These are phyloP conservation scores for Meda fulgida DNA, from an alignment of 2,797 vertebrate species.

Conservation along the genomic window DNA sequence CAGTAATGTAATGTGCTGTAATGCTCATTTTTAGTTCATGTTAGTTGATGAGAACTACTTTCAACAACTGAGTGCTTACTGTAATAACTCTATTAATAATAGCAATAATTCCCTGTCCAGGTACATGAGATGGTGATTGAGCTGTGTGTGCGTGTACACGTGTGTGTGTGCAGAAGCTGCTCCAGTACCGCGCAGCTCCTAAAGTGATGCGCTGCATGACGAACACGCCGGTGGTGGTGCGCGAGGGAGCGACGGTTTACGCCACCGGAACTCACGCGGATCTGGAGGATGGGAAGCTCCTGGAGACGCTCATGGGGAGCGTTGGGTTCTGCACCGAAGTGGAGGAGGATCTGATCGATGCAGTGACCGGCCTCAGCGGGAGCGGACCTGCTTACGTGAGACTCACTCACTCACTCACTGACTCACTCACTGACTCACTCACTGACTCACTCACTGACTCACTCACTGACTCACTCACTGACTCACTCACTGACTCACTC, in stretches of 20 bases:
- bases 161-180: constrained; percentile 80
- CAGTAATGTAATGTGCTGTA: no score
- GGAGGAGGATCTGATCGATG: constrained; percentile 91
- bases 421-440: accelerated
- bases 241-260: constrained; percentile 87
- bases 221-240: constrained; percentile 88
- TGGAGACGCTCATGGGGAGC: constrained; percentile 84
- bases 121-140: not conserved
- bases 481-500: no score
- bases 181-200: constrained; percentile 77
- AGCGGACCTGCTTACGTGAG: constrained; percentile 94
- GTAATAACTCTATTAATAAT: not conserved
- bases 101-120: not conserved
- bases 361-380: constrained; percentile 94
- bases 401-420: no score
- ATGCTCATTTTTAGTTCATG: no score
- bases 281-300: constrained; percentile 78
- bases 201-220: constrained; percentile 91
- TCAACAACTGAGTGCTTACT: no score
- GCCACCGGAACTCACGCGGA: constrained; percentile 83
- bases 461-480: no score
- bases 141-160: not conserved
- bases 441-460: no score
- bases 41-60: no score
- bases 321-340: constrained; percentile 86